Evolutionary conservation across 2,797 vertebrate genomes (phyloP), one percentile per base, ranked within the genome.

Genomic region (Numenius phaeopus): DNA sequence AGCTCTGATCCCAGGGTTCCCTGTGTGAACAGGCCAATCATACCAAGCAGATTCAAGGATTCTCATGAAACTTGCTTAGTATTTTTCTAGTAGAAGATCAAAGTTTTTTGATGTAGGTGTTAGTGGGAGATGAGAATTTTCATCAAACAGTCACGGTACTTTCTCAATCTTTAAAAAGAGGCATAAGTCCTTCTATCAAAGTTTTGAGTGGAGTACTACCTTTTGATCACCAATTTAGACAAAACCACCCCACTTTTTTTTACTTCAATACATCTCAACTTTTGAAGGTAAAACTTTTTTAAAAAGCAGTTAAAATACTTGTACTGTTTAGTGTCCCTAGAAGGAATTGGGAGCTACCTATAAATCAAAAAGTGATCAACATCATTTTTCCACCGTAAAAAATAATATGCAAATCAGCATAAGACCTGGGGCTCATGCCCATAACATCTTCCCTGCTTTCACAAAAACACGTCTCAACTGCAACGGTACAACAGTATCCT

Each of bases 91-190:
- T 17, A 87, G 47, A 86, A 83, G 40, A 85, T 69, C 37, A 57
- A 82, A 75, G 69, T 34, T 91, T 93, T 91, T 90, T 67, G 34
- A 91, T 61, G 86, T 88, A 91, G 83, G 58, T 83, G 62, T 85
- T 91, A 72, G 75, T 75, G 70, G 71, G 66, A 93, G 85, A 95
- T 71, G 46, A 95, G 54, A 89, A 75, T 78, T 82, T 89, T 87
- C 78, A 75, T 87, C 57, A 80, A 54, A 70, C 52, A 79, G 44
- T 76, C 75, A 76, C 42, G 21, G 37, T 87, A 82, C 58, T 67
- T 90, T 65, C 64, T 89, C 22, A 83, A 27, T 49, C 46, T 85
- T 87, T 83, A 85, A 69, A 90, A 86, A 87, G 54, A 87, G 27
- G 46, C 19, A 0, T 87, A 59, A 87, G 37, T 79, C 67, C 77